Evolutionary conservation across 2,797 vertebrate genomes (phyloP).

Genomic region (Falco cherrug): DNA sequence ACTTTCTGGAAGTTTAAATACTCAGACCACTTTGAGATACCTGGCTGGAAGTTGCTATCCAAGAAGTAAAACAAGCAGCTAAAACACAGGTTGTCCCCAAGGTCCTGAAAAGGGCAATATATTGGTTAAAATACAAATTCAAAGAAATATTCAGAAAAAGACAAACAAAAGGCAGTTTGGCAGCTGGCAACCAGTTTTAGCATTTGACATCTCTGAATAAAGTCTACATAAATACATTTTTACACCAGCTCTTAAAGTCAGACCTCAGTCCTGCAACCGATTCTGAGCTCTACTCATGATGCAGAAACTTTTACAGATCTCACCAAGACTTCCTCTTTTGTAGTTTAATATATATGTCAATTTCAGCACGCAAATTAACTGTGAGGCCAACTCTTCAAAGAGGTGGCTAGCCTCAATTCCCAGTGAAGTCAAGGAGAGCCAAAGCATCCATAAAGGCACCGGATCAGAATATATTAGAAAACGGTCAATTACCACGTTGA

Average conservation of each 20-base stretch:
- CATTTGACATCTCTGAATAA: background rate
- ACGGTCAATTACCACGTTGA: background rate
- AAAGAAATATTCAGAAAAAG: background rate
- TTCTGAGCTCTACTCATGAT: background rate
- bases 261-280: background rate
- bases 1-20: background rate
- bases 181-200: background rate
- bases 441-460: background rate
- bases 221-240: background rate
- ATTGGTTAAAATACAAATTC: background rate
- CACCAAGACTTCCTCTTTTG: background rate
- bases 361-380: slow-evolving; percentile 1
- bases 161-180: background rate
- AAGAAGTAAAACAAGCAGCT: background rate
- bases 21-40: background rate
- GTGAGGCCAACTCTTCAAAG: background rate
- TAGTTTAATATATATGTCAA: background rate
- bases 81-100: background rate
- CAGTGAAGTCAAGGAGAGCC: background rate
- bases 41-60: background rate
- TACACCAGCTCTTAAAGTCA: background rate
- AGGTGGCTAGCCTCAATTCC: background rate
- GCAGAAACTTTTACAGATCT: background rate
- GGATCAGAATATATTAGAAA: background rate
- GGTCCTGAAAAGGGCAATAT: background rate